Base-by-base conservation (phyloP, 1,140 invertebrate species). In the Lineus longissimus region DNA sequence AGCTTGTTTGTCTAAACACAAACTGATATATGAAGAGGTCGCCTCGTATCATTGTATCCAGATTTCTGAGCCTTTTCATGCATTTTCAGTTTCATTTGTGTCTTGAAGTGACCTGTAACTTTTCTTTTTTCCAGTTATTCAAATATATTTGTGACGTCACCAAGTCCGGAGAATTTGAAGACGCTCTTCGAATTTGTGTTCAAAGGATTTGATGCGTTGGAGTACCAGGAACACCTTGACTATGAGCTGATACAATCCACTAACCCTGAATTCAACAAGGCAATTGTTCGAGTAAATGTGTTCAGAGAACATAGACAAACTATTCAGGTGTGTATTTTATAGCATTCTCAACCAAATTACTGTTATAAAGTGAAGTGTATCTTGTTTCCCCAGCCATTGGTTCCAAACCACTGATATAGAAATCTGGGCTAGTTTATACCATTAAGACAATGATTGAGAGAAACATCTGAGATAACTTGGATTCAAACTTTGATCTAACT, bases 171-270 rank as follows among this genome's bases (percentile, higher is more conserved):
- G 80, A 99, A 99, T 86, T 87, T 99, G 75, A 95, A 93, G 65
- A 99, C 96, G 0, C 83, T 99, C 0, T 99, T 99, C 83, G 93
- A 99, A 77, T 99, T 99, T 83, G 85, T 98, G 19, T 88, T 98
- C 40, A 98, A 98, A 86, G 91, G 97, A 0, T 92, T 99, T 75
- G 94, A 98, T 83, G 92, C 90, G 0, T 82, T 99, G 51, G 89
- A 93, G 64, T 99, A 98, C 84, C 90, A 84, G 82, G 95, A 99
- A 83, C 94, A 98, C 77, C 86, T 93, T 11, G 95, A 99, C 81
- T 99, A 97, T 83, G 92, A 92, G 65, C 87, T 98, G 27, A 87
- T 97, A n/a, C 90, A 95, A 74, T 97, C 95, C 0, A 94, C 92
- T 0, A 96, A 98, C 84, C 91, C 91, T 0, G 95, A 98, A 66